Base-by-base conservation (phyloP, 2,113 vertebrate species). In the Microcebus tavaratra region DNA sequence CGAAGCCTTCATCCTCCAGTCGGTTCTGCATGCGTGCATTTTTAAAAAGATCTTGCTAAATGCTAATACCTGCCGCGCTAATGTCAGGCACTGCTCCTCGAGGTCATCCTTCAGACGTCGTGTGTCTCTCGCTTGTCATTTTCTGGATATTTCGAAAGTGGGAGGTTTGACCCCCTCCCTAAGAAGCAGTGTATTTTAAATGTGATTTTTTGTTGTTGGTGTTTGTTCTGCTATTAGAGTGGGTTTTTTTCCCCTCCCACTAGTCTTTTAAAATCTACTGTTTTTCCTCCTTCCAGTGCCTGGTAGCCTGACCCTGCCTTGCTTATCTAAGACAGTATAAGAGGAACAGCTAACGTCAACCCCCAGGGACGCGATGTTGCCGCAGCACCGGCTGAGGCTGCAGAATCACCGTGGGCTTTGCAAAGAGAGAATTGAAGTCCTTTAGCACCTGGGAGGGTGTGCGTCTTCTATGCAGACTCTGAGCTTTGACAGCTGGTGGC, bases 101-200 rank as follows among this genome's bases (percentile, higher is more conserved):
- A 96, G 96, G 97, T 92, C 88, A 73, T 45, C 39, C n/a, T 42
- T 63, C 81, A 88, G 82, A 20, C 53, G 29, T 91, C n/a, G 0
- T 17, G 50, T 93, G 94, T 95, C 91, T 91, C 78, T 57, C 8
- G 36, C 95, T 91, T 97, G 94, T 97, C 96, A 93, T 67, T 73
- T 88, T 61, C 70, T 95, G 96, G 76, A 42, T 97, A 65, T 94
- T 86, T 95, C 61, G 78, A 92, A 76, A 90, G 67, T 34, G 14
- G 39, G 70, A 50, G 14, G 1, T 91, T 78, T 94, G 92, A 83
- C 84, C n/a, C 39, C 6, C 27, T 76, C 84, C 59, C 36, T 53
- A 34, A 50, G 78, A 78, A 94, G 36, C 50, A 15, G 72, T 88
- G 2, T 85, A 48, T 94, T 91, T 91, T 80, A 70, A 79, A 94